Evolutionary conservation across 2,113 vertebrate species (phyloP).

Genomic region (Callithrix jacchus): DNA sequence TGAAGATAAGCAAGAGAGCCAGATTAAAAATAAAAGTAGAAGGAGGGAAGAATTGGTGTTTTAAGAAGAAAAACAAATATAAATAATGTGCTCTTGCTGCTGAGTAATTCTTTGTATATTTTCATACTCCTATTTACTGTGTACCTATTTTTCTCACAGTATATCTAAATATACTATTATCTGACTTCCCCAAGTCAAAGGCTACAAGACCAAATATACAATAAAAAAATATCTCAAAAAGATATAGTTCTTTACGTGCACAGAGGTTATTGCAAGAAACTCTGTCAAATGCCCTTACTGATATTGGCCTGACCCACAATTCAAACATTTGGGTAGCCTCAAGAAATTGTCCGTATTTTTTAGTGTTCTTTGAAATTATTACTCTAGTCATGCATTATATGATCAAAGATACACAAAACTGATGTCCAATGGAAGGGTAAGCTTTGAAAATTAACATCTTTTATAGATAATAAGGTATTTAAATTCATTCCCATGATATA

Average conservation of each 20-base stretch:
- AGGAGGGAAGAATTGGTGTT: background rate
- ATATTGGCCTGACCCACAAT: background rate
- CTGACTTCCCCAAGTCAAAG: background rate
- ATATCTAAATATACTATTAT: background rate
- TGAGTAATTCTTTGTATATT: background rate
- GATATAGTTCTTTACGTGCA: background rate
- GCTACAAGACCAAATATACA: background rate
- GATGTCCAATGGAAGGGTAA: background rate
- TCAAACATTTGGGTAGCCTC: background rate
- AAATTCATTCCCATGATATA: background rate
- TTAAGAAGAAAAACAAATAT: background rate
- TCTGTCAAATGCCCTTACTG: background rate
- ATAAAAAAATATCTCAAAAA: background rate
- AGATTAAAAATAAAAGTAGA: background rate
- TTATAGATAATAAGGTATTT: slow-evolving; percentile 8
- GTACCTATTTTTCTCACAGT: background rate
- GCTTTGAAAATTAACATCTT: background rate
- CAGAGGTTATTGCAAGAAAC: background rate
- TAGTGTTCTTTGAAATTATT: background rate
- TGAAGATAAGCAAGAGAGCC: background rate
- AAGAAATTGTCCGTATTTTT: background rate
- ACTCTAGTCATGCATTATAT: background rate
- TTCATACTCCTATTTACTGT: background rate
- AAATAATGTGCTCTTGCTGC: background rate
- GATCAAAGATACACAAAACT: background rate